Evolutionary conservation across 2,888 invertebrate species (phyloP), one percentile per base, ranked within the genome.

Genomic region (Macrophya alboannulata): DNA sequence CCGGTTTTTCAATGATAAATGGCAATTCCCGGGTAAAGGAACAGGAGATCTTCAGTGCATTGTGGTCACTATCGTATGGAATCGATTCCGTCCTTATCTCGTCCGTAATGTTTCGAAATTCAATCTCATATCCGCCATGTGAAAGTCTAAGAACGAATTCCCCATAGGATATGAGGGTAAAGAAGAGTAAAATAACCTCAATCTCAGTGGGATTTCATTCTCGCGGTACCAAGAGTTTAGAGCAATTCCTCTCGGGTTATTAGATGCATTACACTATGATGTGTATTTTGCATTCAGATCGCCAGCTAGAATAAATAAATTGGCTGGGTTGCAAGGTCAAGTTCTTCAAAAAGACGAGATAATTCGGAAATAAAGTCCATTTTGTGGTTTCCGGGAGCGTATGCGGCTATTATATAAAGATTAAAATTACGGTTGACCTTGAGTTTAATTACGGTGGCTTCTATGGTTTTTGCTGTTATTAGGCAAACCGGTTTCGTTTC

Each of bases 291-390:
- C 77, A 4, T 89, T 88, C 9, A 87, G n/a, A 12, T 89, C 89
- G 0, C 89, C 87, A 0, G 88, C 88, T 9, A 89, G 10, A 0
- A 88, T 21, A 12, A 77, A 89, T 8, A 82, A 87, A 12, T 85
- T 83, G n/a, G 2, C 85, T 85, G 0, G n/a, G 1, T 55, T 0
- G 55, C 43, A 0, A 88, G 45, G 0, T 87, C 55, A 1, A 87
- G 72, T 0, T 65, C 21, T 0, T 65, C 10, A 6, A 86, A 87
- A n/a, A n/a, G n/a, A 0, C 87, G 43, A 0, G 37, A 6, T 0
- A 89, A 40, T 84, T 88, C 88, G 0, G 12, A 3, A 9, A 87
- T 87, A 9, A 89, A 88, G 21, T 85, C 81, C 59, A 68, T 85
- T 37, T 85, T 86, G 6, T 71, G 68, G 2, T 68, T 86, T 1